phyloP scores from a whole-genome alignment of 2,888 invertebrate species.

The Nephrotoma guestfalica region DNA sequence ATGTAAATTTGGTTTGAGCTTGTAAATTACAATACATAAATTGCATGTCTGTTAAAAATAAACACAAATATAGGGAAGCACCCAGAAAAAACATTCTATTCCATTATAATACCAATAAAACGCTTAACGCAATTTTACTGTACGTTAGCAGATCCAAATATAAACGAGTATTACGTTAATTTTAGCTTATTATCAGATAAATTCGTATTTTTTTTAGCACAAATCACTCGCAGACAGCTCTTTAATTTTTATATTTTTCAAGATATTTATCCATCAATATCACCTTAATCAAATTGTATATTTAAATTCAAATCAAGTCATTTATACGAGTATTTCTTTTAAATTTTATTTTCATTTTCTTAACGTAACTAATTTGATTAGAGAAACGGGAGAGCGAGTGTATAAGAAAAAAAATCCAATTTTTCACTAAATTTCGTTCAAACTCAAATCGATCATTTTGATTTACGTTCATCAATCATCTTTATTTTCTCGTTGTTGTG shows the following conservation, averaged over 20 bases:
- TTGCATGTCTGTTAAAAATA: neutral
- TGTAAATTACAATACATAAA: neutral
- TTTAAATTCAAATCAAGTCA: neutral
- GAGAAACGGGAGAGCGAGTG: neutral
- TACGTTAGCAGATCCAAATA: neutral
- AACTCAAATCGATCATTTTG: neutral
- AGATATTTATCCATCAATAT: neutral
- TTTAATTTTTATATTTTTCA: neutral
- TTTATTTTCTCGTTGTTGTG: neutral
- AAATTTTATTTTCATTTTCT: neutral
- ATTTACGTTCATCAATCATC: neutral
- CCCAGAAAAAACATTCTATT: neutral
- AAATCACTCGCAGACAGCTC: neutral
- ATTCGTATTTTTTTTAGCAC: neutral
- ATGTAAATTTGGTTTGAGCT: neutral
- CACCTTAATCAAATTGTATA: neutral
- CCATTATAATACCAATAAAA: neutral
- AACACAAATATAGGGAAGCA: neutral
- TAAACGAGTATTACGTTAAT: neutral
- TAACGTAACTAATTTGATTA: neutral
- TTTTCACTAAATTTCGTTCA: neutral
- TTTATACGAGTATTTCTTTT: neutral
- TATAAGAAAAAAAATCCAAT: neutral
- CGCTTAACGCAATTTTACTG: neutral
- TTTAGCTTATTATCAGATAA: neutral